Evolutionary conservation across 2,888 invertebrate genomes (phyloP).

Genomic region (Tachina fera): DNA sequence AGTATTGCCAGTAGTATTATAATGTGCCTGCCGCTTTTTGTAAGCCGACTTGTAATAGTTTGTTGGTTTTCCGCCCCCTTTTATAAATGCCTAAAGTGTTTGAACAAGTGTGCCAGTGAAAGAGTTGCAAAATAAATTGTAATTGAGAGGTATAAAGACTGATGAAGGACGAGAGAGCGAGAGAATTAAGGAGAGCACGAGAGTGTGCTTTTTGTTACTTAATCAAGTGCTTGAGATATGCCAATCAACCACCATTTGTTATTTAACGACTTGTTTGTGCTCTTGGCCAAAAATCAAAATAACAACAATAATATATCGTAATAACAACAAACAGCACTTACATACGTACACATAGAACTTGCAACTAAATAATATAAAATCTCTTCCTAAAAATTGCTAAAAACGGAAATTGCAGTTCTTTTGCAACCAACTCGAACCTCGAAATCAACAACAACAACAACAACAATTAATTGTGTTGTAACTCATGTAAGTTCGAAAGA

Average conservation of each 20-base stretch:
- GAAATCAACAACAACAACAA: slow-evolving; percentile 25
- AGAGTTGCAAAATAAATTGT: slow-evolving; percentile 2
- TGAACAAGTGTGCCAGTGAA: neutral
- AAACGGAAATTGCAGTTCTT: slow-evolving; percentile 66
- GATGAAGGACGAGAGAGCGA: neutral
- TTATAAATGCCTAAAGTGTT: slow-evolving; percentile 6
- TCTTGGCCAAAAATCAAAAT: slow-evolving; percentile 45
- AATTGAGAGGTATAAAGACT: neutral
- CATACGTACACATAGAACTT: neutral
- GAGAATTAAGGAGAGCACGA: neutral
- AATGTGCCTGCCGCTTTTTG: slow-evolving; percentile 59
- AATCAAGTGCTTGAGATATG: slow-evolving; percentile 36
- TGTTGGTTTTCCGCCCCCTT: neutral
- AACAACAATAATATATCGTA: slow-evolving; percentile 29
- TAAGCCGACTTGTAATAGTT: slow-evolving; percentile 41
- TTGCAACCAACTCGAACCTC: slow-evolving; percentile 20
- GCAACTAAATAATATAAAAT: neutral
- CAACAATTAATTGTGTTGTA: slow-evolving; percentile 25
- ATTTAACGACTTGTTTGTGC: slow-evolving; percentile 35
- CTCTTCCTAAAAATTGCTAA: slow-evolving; percentile 38
- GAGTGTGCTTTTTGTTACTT: neutral
- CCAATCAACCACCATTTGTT: slow-evolving; percentile 46
- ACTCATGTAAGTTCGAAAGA: slow-evolving; percentile 58
- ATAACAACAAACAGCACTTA: neutral
- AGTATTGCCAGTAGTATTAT: slow-evolving; percentile 48